Percentiles rank a stretch among this genome's conserved stretches.
Evolutionary conservation across 2,888 invertebrate genomes (phyloP).

Genomic region (Hirtodrosophila histrioides): DNA sequence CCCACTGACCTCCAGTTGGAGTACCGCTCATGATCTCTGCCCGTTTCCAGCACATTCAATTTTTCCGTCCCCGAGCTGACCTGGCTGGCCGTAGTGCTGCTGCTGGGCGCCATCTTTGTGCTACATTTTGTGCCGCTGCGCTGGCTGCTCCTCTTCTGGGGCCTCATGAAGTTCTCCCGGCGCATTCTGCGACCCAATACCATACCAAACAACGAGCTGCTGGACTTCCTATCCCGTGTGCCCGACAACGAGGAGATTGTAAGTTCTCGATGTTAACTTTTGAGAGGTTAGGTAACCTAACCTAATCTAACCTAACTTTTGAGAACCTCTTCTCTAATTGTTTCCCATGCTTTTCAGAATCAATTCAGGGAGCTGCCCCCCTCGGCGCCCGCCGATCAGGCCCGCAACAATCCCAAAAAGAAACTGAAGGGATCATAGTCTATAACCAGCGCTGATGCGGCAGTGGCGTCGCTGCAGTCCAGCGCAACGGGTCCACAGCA

Average conservation of each 20-base stretch:
- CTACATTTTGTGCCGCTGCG: slow-evolving; percentile 95
- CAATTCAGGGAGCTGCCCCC: slow-evolving; percentile 83
- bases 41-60: slow-evolving; percentile 91
- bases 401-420: slow-evolving; percentile 82
- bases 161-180: slow-evolving; percentile 97
- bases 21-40: not conserved
- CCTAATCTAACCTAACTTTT: too few relatives aligned
- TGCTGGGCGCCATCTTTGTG: slow-evolving; percentile 90
- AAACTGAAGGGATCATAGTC: slow-evolving; percentile 84
- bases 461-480: slow-evolving; percentile 59
- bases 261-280: slow-evolving; percentile 66
- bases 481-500: slow-evolving; percentile 73
- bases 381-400: slow-evolving; percentile 74
- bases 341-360: slow-evolving; percentile 60
- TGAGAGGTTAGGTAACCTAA: too few relatives aligned
- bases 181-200: slow-evolving; percentile 96
- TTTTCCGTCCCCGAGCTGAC: slow-evolving; percentile 98
- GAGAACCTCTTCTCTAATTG: not conserved
- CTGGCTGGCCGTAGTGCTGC: slow-evolving; percentile 93
- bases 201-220: slow-evolving; percentile 97
- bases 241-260: slow-evolving; percentile 97
- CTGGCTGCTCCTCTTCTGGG: slow-evolving; percentile 96
- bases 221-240: slow-evolving; percentile 96
- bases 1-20: fast-evolving
- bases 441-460: slow-evolving; percentile 76